Evolutionary conservation across 2,888 invertebrate species (phyloP), one percentile per base, ranked within the genome.

Genomic region (Notodonta dromedarius): DNA sequence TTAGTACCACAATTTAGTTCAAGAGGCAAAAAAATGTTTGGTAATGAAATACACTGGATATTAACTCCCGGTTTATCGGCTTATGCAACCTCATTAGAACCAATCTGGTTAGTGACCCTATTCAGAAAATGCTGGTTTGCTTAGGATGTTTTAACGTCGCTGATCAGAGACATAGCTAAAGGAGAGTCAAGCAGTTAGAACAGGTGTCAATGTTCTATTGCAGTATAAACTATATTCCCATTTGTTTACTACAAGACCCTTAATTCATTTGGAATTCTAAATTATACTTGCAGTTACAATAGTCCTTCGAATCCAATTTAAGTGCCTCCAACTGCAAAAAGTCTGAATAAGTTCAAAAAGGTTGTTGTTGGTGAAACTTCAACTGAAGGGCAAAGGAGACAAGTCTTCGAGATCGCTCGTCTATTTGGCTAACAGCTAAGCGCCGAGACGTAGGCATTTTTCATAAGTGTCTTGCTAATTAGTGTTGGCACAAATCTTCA

Each of bases 401-500:
- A 66, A 56, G 42, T 60, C 67, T 78, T 74, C 66, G 63, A 62
- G 63, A 59, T 62, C 73, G 65, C 60, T 62, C 73, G 65, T 74
- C 72, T 78, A 75, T 79, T 80, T 75, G 68, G 62, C 67, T 63
- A 77, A 64, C 67, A 66, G 73, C 73, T 73, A 77, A 76, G 67
- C 65, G 64, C 59, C 67, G 56, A 77, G 72, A 78, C 70, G 74
- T 68, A 76, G 70, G 74, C 76, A 77, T 82, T 80, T 82, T 85
- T 78, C 78, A 81, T 83, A 87, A 89, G 84, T 85, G 83, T 86
- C 86, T 83, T 78, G 89, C 89, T 92, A 92, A 92, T 93, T 92
- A 91, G 86, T 86, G 86, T 82, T 86, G 90, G 90, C 90, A 88
- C 89, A 91, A 93, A 91, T 91, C 89, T 90, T 87, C 86, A 83